Evolutionary conservation across 2,113 vertebrate genomes (phyloP).

Genomic region (Labeo rohita): DNA sequence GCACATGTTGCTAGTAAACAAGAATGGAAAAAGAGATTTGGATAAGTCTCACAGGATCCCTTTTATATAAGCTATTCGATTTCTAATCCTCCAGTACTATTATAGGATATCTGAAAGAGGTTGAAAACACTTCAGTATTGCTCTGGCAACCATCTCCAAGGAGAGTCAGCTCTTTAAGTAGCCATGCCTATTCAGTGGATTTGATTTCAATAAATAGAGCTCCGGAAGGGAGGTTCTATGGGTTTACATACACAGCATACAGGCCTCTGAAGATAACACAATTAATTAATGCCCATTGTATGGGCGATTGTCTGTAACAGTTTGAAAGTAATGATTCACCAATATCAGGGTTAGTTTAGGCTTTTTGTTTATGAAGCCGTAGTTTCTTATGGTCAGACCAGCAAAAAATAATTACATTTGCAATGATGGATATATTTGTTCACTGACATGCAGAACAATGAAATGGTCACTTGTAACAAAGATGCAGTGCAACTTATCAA

Average conservation of each 20-base stretch:
- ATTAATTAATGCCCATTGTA: constrained; percentile 22
- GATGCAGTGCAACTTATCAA: background rate
- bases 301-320: background rate
- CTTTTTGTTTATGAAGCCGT: constrained; percentile 16
- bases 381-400: background rate
- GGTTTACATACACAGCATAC: background rate
- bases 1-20: constrained; percentile 36
- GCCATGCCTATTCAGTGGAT: constrained; percentile 27
- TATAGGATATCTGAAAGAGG: constrained; percentile 47
- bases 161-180: constrained; percentile 43
- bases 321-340: background rate
- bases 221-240: background rate
- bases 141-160: constrained; percentile 48
- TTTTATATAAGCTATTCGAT: constrained; percentile 49
- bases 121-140: constrained; percentile 47
- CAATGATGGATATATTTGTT: background rate
- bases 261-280: background rate
- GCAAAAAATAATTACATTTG: background rate
- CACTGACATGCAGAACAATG: background rate
- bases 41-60: constrained; percentile 42
- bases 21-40: constrained; percentile 32
- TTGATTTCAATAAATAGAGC: constrained; percentile 34
- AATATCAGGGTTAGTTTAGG: background rate
- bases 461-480: background rate
- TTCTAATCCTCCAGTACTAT: constrained; percentile 51